A percentile compares a stretch with the other conserved stretches of the same genome.
Evolutionary conservation across 2,888 invertebrate species (phyloP).

Genomic region (Eristalis arbustorum): DNA sequence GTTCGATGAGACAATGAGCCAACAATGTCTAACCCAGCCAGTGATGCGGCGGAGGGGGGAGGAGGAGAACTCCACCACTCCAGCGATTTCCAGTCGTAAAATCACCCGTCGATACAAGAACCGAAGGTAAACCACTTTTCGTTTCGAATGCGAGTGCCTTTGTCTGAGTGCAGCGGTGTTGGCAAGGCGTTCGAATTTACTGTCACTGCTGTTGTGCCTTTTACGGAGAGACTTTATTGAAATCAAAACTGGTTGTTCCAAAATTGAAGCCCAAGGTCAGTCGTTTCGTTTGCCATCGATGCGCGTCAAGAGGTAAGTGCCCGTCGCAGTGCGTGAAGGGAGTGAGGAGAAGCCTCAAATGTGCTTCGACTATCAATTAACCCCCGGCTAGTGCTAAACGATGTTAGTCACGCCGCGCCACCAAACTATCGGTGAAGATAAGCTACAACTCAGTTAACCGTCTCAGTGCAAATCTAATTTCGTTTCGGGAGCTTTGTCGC

Average conservation of each 20-base stretch:
- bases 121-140: slow-evolving; percentile 61
- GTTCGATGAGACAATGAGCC: background rate
- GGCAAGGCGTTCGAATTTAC: slow-evolving; percentile 20
- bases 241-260: background rate
- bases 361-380: background rate
- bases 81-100: background rate
- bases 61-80: background rate
- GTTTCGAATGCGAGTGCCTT: slow-evolving; percentile 26
- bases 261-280: background rate
- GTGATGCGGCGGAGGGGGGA: too few species aligned
- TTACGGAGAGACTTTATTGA: background rate
- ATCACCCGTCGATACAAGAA: slow-evolving; percentile 7
- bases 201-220: slow-evolving; percentile 9
- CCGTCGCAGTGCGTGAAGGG: background rate
- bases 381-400: background rate
- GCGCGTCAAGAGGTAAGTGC: background rate
- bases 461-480: background rate
- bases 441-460: too few species aligned
- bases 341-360: background rate
- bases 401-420: background rate
- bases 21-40: background rate
- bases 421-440: background rate
- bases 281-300: background rate
- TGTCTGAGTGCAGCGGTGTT: slow-evolving; percentile 26
- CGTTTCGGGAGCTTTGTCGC: background rate